phyloP scores from a whole-genome alignment of 1,140 invertebrate species.

The Papilio machaon region DNA sequence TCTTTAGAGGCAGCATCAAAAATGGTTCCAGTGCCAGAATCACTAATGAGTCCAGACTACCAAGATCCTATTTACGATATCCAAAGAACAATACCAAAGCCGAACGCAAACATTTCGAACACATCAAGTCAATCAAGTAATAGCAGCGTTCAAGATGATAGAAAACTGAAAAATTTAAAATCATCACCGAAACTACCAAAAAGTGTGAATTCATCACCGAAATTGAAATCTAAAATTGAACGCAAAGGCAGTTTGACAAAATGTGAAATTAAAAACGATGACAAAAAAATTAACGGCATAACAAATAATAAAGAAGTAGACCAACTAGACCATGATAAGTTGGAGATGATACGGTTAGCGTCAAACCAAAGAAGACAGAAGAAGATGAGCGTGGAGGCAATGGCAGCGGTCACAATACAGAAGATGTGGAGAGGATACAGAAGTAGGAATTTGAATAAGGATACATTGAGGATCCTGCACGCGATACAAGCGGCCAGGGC shows the following conservation, averaged over 20 bases:
- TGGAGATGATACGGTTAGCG: constrained; percentile 67
- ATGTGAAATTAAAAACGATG: constrained; percentile 84
- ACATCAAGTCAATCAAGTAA: constrained; percentile 70
- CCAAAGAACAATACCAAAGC: constrained; percentile 67
- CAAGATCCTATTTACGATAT: constrained; percentile 78
- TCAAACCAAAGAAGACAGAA: constrained; percentile 73
- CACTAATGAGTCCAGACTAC: constrained; percentile 92
- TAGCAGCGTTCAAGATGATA: constrained; percentile 67
- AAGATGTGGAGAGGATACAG: constrained; percentile 94
- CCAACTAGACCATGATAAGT: constrained; percentile 62
- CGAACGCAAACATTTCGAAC: constrained; percentile 55
- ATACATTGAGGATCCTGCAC: constrained; percentile 87
- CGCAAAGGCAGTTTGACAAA: constrained; percentile 72
- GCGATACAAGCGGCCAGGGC: constrained; percentile 91
- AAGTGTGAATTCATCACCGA: constrained; percentile 80
- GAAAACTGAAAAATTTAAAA: constrained; percentile 58
- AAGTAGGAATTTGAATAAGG: constrained; percentile 89
- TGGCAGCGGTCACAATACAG: constrained; percentile 91
- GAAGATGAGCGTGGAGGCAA: constrained; percentile 72
- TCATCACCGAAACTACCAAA: constrained; percentile 80
- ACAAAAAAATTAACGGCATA: constrained; percentile 79
- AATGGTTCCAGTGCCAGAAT: constrained; percentile 92
- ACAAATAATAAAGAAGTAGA: constrained; percentile 71
- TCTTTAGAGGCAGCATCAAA: constrained; percentile 91
- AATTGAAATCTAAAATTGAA: constrained; percentile 74